These are phyloP conservation scores for Malurus splendens DNA, from an alignment of 2,797 vertebrate genomes.

Conservation along the genomic window DNA sequence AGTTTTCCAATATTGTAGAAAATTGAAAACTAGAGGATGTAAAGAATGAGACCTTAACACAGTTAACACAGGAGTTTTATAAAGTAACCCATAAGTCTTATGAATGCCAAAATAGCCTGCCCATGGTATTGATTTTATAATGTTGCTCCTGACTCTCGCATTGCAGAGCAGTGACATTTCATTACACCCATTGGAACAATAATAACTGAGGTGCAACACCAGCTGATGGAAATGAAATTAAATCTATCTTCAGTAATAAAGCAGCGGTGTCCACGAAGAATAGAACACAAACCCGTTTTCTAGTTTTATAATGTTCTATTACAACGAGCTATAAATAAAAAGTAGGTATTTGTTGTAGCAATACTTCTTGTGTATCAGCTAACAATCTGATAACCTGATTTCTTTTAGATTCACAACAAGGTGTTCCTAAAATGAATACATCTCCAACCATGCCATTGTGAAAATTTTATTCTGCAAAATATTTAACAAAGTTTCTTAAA, in stretches of 20 bases:
- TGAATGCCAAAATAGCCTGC: slow-evolving; percentile 64
- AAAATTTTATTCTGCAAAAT: background rate
- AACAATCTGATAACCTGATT: slow-evolving; percentile 65
- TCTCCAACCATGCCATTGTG: background rate
- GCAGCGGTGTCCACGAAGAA: slow-evolving; percentile 69
- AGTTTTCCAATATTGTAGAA: background rate
- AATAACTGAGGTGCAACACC: slow-evolving; percentile 72
- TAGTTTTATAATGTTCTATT: slow-evolving; percentile 68
- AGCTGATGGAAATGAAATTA: slow-evolving; percentile 78
- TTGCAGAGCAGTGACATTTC: slow-evolving; percentile 80
- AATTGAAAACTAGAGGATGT: background rate
- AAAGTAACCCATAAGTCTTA: slow-evolving; percentile 57
- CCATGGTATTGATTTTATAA: slow-evolving; percentile 71
- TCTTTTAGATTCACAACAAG: slow-evolving; percentile 63
- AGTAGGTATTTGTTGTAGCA: slow-evolving; percentile 55
- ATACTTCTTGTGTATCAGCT: slow-evolving; percentile 44
- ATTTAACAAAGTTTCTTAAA: background rate
- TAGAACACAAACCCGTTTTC: slow-evolving; percentile 65
- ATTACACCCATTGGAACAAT: slow-evolving; percentile 78
- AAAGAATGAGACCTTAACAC: background rate
- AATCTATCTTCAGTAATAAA: slow-evolving; percentile 78
- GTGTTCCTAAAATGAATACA: slow-evolving; percentile 38
- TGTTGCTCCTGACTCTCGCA: slow-evolving; percentile 68
- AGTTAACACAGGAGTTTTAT: slow-evolving; percentile 20
- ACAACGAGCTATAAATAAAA: slow-evolving; percentile 63